These are phyloP conservation scores for Tamias sibiricus DNA, from an alignment of 2,113 vertebrate species.

Conservation along the genomic window DNA sequence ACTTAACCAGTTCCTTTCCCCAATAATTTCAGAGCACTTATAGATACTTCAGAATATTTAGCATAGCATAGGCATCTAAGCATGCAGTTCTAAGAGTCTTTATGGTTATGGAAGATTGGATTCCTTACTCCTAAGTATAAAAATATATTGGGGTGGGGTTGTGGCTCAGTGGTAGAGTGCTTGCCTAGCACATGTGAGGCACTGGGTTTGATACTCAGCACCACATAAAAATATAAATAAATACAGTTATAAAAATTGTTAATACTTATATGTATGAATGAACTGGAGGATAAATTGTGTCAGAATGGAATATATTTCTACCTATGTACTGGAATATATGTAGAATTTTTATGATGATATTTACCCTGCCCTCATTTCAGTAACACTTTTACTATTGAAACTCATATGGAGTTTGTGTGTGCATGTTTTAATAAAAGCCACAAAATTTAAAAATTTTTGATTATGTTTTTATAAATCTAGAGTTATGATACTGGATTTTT, in stretches of 20 bases:
- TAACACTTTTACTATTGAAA: background rate
- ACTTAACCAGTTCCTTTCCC: background rate
- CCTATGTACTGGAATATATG: background rate
- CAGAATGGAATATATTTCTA: constrained; percentile 13
- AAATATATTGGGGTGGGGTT: background rate
- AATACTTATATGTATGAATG: background rate
- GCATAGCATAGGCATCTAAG: background rate
- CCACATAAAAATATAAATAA: no score
- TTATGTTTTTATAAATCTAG: constrained; percentile 27
- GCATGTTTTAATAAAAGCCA: constrained; percentile 40
- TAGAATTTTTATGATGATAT: constrained; percentile 19
- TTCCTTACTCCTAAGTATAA: constrained; percentile 3
- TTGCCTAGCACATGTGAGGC: no score
- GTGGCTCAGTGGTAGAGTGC: no score
- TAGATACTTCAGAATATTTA: background rate
- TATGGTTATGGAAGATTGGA: constrained; percentile 23
- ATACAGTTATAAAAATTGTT: no score
- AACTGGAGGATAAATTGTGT: constrained; percentile 2
- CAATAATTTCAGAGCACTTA: background rate
- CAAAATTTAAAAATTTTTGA: constrained; percentile 45
- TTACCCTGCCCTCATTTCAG: constrained; percentile 16
- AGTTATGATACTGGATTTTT: background rate
- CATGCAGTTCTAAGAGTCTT: background rate
- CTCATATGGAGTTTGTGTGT: background rate
- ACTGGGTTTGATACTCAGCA: no score